Evolutionary conservation across 1,140 invertebrate genomes (phyloP), one percentile per base, ranked within the genome.

Genomic region (Mya arenaria): DNA sequence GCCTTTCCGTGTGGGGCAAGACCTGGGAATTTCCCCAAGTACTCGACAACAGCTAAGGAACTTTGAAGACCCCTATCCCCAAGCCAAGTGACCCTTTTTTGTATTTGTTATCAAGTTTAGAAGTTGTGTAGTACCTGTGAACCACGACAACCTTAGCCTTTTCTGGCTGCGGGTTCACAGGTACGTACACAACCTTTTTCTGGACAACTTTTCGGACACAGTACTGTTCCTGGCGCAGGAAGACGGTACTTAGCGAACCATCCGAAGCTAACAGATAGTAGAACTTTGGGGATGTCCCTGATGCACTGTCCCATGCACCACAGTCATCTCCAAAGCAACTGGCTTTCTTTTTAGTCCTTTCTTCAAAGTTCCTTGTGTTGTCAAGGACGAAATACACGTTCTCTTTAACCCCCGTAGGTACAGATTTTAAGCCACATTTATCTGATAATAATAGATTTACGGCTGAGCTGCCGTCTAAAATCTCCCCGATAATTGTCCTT

Each of bases 301-400:
- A 37, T 4, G 23, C 28, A 0, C 52, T 41, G 37, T 83, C 37
- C 80, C 74, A 85, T 1, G 79, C 75, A 6, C 81, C 84, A 77
- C 84, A 83, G 62, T 85, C 80, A 66, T 84, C 84, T 4, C 72
- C 60, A 73, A 86, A 83, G 4, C 8, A 17, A 41, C 77, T 83
- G 19, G 39, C 55, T 52, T 56, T 15, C 1, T 71, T 55, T 0
- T 77, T 55, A 19, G 8, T 0, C 17, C 65, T 6, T n/a, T 58
- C 83, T 6, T 77, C 28, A 0, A 72, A 0, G 30, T 81, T 85
- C 30, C 4, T 28, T 4, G 15, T 30, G 25, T 83, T 85, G 0
- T 83, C n/a, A 28, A 85, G 37, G 17, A 85, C n/a, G 37, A 83
- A 83, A 62, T 71, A 83, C 10, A 65, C 52, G 23, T 85, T 62